Percentiles rank a stretch among this genome's conserved stretches.
Evolutionary conservation across 2,797 vertebrate genomes (phyloP).

Genomic region (Pelodytes ibericus): DNA sequence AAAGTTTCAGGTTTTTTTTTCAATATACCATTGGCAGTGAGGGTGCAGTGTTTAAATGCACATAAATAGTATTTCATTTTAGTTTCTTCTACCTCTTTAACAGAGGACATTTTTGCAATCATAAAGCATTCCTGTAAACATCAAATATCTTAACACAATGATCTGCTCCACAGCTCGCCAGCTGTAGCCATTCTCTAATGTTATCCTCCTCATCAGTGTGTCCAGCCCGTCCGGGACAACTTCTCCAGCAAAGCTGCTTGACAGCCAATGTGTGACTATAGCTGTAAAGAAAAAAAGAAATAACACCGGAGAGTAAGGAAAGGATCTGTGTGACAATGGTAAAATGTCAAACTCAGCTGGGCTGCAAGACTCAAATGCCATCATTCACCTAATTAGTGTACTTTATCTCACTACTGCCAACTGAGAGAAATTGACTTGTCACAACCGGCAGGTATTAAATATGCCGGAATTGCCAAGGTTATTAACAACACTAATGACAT

Average conservation of each 20-base stretch:
- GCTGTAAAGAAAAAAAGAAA: conserved; percentile 68
- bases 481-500: conserved; percentile 62
- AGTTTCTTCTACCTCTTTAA: not conserved
- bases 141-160: conserved; percentile 90
- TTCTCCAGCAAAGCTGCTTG: conserved; percentile 90
- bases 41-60: not conserved
- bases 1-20: no score
- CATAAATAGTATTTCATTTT: not conserved
- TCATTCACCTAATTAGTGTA: conserved; percentile 60
- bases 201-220: conserved; percentile 65
- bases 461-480: conserved; percentile 59
- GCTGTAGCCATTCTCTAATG: conserved; percentile 81
- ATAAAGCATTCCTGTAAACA: conserved; percentile 80
- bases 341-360: conserved; percentile 65
- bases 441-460: conserved; percentile 64
- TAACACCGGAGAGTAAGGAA: conserved; percentile 36
- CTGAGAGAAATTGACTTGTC: conserved; percentile 58
- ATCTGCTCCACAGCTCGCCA: conserved; percentile 91
- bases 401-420: conserved; percentile 58
- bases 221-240: conserved; percentile 69
- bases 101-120: conserved; percentile 44
- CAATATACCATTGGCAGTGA: no score
- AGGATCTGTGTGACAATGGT: conserved; percentile 58
- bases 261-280: conserved; percentile 88
- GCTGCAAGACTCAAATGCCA: conserved; percentile 52